phyloP scores from a whole-genome alignment of 2,888 invertebrate species.

The Blastobasis adustella region DNA sequence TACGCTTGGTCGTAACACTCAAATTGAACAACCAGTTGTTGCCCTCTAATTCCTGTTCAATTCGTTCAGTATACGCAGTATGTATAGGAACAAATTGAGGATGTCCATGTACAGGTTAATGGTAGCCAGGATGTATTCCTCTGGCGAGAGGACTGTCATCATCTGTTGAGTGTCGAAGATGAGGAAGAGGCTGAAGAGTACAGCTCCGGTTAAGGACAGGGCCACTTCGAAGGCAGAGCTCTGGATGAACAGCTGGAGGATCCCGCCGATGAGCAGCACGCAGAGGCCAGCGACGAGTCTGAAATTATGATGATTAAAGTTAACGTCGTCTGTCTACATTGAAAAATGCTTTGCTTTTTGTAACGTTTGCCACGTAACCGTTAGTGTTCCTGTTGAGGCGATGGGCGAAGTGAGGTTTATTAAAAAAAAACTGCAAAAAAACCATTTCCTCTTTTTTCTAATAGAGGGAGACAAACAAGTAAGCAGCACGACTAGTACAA shows the following conservation, averaged over 20 bases:
- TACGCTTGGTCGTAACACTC: no score
- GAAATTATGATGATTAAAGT: slow-evolving; percentile 14
- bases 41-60: slow-evolving; percentile 62
- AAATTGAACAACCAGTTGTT: neutral
- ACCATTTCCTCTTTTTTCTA: no score
- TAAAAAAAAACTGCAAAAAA: no score
- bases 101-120: slow-evolving; percentile 92
- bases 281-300: slow-evolving; percentile 80
- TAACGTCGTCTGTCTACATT: no score
- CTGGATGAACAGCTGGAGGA: slow-evolving; percentile 84
- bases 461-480: no score
- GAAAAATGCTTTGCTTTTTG: no score
- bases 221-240: slow-evolving; percentile 81
- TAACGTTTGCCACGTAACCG: no score
- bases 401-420: no score
- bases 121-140: slow-evolving; percentile 91
- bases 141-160: slow-evolving; percentile 86
- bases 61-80: slow-evolving; percentile 83
- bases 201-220: slow-evolving; percentile 82
- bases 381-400: no score
- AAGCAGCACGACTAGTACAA: no score
- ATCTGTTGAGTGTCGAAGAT: slow-evolving; percentile 90
- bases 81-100: slow-evolving; percentile 87
- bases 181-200: slow-evolving; percentile 87
- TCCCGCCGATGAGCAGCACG: slow-evolving; percentile 80